Base-by-base conservation (phyloP, 1,140 invertebrate species). In the Plectus sambesii region DNA sequence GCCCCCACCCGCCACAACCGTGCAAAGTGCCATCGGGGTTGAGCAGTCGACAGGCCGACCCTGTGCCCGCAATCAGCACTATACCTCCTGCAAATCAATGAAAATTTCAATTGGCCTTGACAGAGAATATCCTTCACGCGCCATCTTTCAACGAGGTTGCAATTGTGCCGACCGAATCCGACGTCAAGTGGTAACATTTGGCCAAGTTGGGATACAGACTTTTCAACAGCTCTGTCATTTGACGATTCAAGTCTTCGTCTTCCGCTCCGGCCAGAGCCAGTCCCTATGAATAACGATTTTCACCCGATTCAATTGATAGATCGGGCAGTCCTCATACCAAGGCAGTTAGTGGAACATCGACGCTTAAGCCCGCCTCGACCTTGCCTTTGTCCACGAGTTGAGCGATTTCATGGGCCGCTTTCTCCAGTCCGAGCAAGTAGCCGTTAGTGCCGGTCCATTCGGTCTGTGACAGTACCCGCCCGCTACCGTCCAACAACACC, bases 1-100 rank as follows among this genome's bases (percentile, higher is more conserved):
- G 79, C 3, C 92, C 92, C 89, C 89, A 97, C 0, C 93, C 93
- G 4, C 93, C 92, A 63, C 87, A 94, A 2, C 81, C 77, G 39
- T 77, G 74, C 17, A 77, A 77, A 15, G 75, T 74, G 0, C 83
- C 83, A 71, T 94, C 82, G 0, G 83, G 79, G 72, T 90, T 89
- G 27, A 84, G 75, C 1, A 97, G 72, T 39, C 69, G 62, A 59
- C 70, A 72, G 51, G 38, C 23, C n/a, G 43, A 59, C 17, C 15
- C 2, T 88, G 68, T 6, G 6, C 93, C 93, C 56, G 85, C 81
- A 56, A 99, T 97, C 23, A 96, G 68, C 17, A 93, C 86, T 53
- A 96, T 77, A 6, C 92, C 92, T 48, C 79, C 80, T 79, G 56
- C 12, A 58, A 63, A 55, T 58, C 30, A 51, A 19, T 55, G 49